phyloP scores from a whole-genome alignment of 2,888 invertebrate genomes.

The Altica lythri region DNA sequence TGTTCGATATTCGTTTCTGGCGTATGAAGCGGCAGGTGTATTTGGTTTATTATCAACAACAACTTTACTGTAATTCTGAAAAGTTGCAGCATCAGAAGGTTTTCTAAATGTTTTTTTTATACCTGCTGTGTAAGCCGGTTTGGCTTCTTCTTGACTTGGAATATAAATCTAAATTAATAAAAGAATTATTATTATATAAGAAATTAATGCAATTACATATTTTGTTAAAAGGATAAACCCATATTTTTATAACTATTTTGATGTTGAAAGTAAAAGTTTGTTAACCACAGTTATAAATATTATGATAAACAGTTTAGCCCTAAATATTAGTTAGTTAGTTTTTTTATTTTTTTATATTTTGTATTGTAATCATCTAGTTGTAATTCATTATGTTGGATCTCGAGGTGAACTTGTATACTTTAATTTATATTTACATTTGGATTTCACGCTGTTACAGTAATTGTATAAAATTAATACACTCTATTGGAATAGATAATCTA shows the following conservation, averaged over 20 bases:
- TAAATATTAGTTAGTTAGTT: neutral
- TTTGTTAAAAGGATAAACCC: neutral
- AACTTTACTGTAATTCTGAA: conserved; percentile 53
- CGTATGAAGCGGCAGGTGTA: conserved; percentile 23
- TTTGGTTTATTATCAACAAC: conserved; percentile 37
- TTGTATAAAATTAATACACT: too few relatives aligned
- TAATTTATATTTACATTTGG: too few relatives aligned
- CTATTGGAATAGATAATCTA: too few relatives aligned
- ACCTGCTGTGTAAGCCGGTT: conserved; percentile 44
- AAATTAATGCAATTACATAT: neutral
- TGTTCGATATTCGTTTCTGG: too few relatives aligned
- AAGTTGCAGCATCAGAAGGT: conserved; percentile 38
- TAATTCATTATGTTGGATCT: too few relatives aligned
- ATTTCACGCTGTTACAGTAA: too few relatives aligned
- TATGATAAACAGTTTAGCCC: neutral
- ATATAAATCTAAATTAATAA: conserved; percentile 33
- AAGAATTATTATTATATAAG: neutral
- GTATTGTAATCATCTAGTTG: too few relatives aligned
- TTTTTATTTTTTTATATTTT: neutral
- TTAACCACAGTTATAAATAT: neutral
- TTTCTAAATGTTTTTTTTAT: conserved; percentile 48
- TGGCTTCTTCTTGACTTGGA: conserved; percentile 32
- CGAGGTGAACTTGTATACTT: too few relatives aligned
- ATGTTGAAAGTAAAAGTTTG: neutral
- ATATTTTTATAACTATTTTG: neutral